phyloP scores from a whole-genome alignment of 1,140 invertebrate species.

The Pachypsylla venusta region DNA sequence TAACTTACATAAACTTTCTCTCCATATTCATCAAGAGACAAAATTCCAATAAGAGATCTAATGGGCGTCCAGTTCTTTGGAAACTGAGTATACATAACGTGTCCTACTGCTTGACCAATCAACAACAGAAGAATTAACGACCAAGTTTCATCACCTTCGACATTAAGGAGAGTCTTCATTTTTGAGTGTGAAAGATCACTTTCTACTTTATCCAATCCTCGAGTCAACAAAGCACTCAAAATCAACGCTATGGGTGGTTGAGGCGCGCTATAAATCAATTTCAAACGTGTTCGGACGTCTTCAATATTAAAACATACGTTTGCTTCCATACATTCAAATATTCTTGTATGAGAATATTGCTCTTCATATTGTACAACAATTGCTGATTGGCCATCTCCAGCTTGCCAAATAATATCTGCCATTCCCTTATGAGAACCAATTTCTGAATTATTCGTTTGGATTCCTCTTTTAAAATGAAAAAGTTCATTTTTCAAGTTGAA shows the following conservation, averaged over 20 bases:
- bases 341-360: background rate
- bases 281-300: background rate
- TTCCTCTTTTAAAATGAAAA: background rate
- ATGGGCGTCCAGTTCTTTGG: background rate
- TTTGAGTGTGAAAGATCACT: background rate
- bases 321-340: background rate
- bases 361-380: background rate
- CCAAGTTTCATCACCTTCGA: background rate
- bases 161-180: background rate
- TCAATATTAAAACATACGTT: background rate
- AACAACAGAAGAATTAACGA: background rate
- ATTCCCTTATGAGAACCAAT: background rate
- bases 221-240: background rate
- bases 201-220: conserved; percentile 1
- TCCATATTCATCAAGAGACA: conserved; percentile 6
- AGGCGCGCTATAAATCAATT: background rate
- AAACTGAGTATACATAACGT: background rate
- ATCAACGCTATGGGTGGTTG: background rate
- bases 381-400: background rate
- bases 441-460: background rate
- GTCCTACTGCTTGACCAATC: background rate
- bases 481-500: background rate
- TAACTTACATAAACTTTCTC: conserved; percentile 7
- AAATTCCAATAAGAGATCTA: background rate
- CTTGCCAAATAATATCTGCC: background rate